These are phyloP conservation scores for Danaus chrysippus DNA, from an alignment of 2,888 invertebrate genomes.

Conservation along the genomic window DNA sequence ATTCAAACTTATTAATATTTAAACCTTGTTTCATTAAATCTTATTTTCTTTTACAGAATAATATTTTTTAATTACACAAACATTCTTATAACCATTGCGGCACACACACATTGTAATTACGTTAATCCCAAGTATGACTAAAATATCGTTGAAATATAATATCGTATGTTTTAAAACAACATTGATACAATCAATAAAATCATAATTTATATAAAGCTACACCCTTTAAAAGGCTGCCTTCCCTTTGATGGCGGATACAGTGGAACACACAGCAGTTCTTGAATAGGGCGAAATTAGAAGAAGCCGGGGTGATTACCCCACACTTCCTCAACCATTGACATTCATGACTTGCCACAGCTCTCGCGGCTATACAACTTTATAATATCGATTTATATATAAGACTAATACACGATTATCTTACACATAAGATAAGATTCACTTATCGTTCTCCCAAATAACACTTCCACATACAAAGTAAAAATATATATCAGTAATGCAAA, in stretches of 20 bases:
- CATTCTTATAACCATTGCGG: too few species aligned
- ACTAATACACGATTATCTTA: too few species aligned
- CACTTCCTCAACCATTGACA: constrained; percentile 43
- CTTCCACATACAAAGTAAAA: too few species aligned
- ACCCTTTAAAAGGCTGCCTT: neutral
- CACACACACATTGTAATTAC: too few species aligned
- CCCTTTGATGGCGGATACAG: constrained; percentile 9
- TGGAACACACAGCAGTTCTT: constrained; percentile 30
- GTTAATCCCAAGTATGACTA: too few species aligned
- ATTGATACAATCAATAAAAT: neutral
- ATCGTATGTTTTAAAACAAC: neutral
- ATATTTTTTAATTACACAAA: too few species aligned
- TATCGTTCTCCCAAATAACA: too few species aligned
- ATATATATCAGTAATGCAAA: neutral
- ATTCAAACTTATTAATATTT: too few species aligned
- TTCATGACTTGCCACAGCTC: constrained; percentile 38
- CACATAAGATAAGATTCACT: too few species aligned
- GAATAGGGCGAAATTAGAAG: constrained; percentile 62
- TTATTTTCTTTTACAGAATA: too few species aligned
- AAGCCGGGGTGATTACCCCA: constrained; percentile 43
- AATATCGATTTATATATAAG: constrained; percentile 2
- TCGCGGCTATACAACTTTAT: constrained; percentile 13
- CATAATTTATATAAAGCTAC: neutral
- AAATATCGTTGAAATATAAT: too few species aligned
- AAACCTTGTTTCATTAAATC: too few species aligned